These are phyloP conservation scores for Lucilia cuprina DNA, from an alignment of 1,140 invertebrate species.

Conservation along the genomic window DNA sequence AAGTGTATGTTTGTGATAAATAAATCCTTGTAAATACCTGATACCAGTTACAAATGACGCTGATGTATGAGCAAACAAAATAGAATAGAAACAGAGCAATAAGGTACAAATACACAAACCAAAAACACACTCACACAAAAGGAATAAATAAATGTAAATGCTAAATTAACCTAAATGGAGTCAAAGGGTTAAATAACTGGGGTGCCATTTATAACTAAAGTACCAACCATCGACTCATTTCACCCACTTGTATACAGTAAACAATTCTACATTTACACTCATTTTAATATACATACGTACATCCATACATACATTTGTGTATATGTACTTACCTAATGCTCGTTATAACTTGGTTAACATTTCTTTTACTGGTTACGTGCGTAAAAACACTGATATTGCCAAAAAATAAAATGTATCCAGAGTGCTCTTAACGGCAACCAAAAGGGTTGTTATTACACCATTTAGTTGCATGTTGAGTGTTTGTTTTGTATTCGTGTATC, in stretches of 20 bases:
- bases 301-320: not conserved
- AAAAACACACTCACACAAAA: not conserved
- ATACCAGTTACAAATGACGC: constrained; percentile 11
- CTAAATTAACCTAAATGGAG: constrained; percentile 9
- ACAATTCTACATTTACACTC: not conserved
- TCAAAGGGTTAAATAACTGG: constrained; percentile 11
- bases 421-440: not conserved
- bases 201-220: not conserved
- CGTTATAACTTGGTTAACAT: constrained; percentile 17
- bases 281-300: too few relatives aligned
- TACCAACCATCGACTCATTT: not conserved
- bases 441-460: not conserved
- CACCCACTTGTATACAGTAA: not conserved
- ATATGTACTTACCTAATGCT: not conserved
- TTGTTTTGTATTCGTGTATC: not conserved
- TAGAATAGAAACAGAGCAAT: not conserved
- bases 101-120: not conserved
- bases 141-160: not conserved
- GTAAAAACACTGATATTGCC: not conserved
- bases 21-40: constrained; percentile 7
- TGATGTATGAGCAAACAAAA: not conserved
- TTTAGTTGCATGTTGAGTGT: not conserved
- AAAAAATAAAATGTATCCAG: not conserved
- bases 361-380: constrained; percentile 7
- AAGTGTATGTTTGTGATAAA: not conserved